Percentiles rank a stretch among this genome's conserved stretches.
These are phyloP conservation scores for Cassiopea xamachana DNA, from an alignment of 30 jellyfish, hydroid and myxozoan species.

Conservation along the genomic window DNA sequence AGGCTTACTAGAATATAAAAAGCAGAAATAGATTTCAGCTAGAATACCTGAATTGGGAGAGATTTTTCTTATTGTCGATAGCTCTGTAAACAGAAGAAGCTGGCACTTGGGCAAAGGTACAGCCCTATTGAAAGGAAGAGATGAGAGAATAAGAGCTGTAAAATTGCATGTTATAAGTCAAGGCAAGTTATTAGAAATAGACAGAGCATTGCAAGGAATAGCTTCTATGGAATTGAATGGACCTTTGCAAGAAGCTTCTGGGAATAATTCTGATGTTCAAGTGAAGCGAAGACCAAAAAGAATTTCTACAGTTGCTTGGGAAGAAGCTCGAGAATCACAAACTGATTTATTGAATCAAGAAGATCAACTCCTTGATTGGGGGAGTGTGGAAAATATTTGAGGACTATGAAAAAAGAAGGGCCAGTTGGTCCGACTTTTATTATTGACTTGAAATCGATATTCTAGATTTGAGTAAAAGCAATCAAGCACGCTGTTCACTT, in stretches of 20 bases:
- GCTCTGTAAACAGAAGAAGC: no score
- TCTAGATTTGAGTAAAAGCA: no score
- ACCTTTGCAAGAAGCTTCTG: constrained; percentile 2
- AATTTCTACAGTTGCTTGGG: constrained; percentile 60
- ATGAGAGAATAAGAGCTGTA: no score
- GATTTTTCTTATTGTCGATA: no score
- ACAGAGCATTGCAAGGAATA: constrained; percentile 67
- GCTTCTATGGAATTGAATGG: constrained; percentile 24
- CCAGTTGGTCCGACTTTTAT: no score
- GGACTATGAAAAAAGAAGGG: not conserved
- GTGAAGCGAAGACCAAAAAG: constrained; percentile 37
- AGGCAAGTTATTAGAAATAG: constrained; percentile 23
- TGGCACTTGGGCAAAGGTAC: no score
- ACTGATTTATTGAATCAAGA: constrained; percentile 54
- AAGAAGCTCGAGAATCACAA: constrained; percentile 42
- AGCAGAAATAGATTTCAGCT: no score
- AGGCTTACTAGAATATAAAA: no score
- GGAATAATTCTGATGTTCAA: not conserved
- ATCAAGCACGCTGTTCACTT: no score
- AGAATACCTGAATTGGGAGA: no score
- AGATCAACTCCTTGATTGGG: constrained; percentile 63
- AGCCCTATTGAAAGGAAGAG: no score
- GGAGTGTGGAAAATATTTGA: constrained; percentile 11
- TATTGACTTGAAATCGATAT: no score
- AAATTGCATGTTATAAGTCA: constrained; percentile 20